These are phyloP conservation scores for Protomyctophum bolini DNA, from an alignment of 2,113 vertebrate species.

Conservation along the genomic window DNA sequence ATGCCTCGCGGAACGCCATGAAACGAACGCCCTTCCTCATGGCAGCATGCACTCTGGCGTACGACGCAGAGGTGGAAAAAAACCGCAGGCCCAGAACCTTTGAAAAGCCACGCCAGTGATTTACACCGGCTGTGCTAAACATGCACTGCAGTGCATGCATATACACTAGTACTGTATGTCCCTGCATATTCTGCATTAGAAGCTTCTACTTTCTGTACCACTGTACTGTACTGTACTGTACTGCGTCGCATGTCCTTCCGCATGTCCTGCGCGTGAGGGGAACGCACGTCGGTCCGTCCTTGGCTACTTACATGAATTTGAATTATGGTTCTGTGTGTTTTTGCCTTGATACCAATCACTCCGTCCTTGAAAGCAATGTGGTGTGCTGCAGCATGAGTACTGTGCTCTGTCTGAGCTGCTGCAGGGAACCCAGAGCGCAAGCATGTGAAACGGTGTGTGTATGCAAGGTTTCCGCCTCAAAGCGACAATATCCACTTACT, in stretches of 20 bases:
- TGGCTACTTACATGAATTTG: slow-evolving; percentile 10
- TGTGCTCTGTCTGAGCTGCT: background rate
- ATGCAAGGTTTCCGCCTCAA: background rate
- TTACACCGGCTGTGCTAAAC: background rate
- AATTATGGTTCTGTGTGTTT: slow-evolving; percentile 12
- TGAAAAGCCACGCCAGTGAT: slow-evolving; percentile 2
- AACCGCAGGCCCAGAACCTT: background rate
- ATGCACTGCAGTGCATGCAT: background rate
- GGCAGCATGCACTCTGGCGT: background rate
- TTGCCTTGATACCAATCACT: slow-evolving; percentile 13
- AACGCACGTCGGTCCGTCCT: slow-evolving; percentile 17
- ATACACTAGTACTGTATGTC: background rate
- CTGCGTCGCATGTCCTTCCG: background rate
- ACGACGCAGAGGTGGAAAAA: background rate
- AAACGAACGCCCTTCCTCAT: slow-evolving; percentile 9
- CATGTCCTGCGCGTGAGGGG: slow-evolving; percentile 11
- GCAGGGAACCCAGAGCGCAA: too few relatives aligned
- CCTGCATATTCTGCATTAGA: slow-evolving; percentile 3
- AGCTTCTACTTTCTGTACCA: slow-evolving; percentile 2
- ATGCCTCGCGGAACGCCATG: slow-evolving; percentile 4
- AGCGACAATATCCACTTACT: background rate
- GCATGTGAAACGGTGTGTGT: too few relatives aligned
- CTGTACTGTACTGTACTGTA: background rate
- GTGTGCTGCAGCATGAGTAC: background rate
- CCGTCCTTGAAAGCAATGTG: slow-evolving; percentile 7